phyloP scores from a whole-genome alignment of 2,113 vertebrate genomes.

The Heptranchias perlo region DNA sequence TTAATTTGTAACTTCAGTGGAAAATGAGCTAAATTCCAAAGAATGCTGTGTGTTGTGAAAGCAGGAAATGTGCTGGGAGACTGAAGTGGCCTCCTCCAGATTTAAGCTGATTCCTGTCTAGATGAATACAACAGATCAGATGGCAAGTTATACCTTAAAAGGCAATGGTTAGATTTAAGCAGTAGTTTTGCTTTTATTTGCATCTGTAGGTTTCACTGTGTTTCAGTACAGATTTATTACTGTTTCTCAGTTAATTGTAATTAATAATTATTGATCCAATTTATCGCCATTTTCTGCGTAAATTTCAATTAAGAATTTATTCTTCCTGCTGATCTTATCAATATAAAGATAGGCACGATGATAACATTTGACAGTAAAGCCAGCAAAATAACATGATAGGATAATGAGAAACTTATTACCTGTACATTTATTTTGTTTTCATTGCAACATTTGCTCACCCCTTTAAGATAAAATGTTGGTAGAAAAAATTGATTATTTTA shows the following conservation, averaged over 20 bases:
- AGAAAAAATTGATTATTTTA: neutral
- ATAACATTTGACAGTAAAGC: neutral
- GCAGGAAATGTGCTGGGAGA: constrained; percentile 31
- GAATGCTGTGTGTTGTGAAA: constrained; percentile 28
- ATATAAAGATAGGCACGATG: neutral
- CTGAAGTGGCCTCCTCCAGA: constrained; percentile 32
- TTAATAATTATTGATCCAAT: neutral
- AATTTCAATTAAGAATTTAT: neutral
- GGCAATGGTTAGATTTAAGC: constrained; percentile 49
- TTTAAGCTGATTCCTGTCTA: constrained; percentile 45
- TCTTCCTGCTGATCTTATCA: neutral
- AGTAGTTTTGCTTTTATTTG: constrained; percentile 30
- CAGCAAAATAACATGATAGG: neutral
- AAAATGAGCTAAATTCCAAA: constrained; percentile 36
- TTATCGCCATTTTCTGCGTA: neutral
- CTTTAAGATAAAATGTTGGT: neutral
- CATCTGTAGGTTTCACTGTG: neutral
- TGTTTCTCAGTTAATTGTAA: neutral
- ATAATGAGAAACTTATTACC: neutral
- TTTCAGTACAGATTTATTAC: neutral
- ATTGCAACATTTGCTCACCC: neutral
- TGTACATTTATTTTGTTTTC: neutral
- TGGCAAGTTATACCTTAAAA: constrained; percentile 50
- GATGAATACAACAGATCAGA: constrained; percentile 49
- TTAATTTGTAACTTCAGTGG: neutral